phyloP scores from a whole-genome alignment of 2,113 vertebrate genomes.

The Gnathonemus longibarbis region DNA sequence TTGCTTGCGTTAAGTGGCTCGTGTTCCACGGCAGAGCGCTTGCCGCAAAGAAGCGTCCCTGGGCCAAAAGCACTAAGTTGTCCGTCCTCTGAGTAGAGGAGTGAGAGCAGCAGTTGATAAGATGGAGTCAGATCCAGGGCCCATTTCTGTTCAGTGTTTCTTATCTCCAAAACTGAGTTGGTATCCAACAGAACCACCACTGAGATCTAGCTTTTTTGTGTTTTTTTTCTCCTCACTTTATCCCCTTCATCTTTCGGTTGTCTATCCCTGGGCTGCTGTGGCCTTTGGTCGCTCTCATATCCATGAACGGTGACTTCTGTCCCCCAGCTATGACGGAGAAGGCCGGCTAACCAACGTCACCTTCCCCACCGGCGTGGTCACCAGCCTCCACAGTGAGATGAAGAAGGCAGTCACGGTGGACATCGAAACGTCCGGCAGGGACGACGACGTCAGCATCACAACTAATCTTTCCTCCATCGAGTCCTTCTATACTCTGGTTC shows the following conservation, averaged over 20 bases:
- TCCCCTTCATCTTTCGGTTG: neutral
- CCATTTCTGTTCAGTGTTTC: neutral
- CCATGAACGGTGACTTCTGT: neutral
- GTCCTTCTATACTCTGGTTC: conserved; percentile 90
- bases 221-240: neutral
- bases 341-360: conserved; percentile 94
- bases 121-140: neutral
- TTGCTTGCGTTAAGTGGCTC: too few relatives aligned
- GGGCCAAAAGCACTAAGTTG: neutral
- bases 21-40: neutral
- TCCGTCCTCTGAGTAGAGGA: neutral
- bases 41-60: neutral
- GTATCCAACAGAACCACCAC: neutral
- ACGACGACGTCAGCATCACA: conserved; percentile 95
- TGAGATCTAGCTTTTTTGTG: neutral
- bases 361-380: conserved; percentile 91
- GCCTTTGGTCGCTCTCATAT: neutral
- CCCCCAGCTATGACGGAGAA: conserved; percentile 85
- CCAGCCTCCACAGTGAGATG: conserved; percentile 93
- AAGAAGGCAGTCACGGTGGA: conserved; percentile 89
- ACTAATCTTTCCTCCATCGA: conserved; percentile 93
- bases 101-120: neutral
- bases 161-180: neutral
- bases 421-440: conserved; percentile 87
- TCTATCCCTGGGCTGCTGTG: neutral